Evolutionary conservation across 2,888 invertebrate species (phyloP), one percentile per base, ranked within the genome.

Genomic region (Ptilodon capucinus): DNA sequence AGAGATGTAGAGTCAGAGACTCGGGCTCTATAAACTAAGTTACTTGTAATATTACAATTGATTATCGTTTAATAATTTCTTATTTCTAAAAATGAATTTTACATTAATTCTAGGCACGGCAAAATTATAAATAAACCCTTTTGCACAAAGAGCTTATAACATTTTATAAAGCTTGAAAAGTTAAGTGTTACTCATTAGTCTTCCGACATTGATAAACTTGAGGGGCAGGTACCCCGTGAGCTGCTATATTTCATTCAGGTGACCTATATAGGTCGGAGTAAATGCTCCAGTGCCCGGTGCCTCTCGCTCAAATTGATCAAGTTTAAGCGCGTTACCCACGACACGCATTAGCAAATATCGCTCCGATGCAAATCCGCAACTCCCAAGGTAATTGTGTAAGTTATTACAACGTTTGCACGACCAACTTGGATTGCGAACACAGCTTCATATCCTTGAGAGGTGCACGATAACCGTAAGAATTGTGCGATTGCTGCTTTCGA

Each of bases 301-400:
- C 54, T 57, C 34, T 63, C 42, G 68, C 64, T 13, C 39, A 72
- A 74, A 76, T 74, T 71, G 68, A 68, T 69, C 56, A 74, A 77
- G 75, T 76, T 77, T 63, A 59, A 60, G 57, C 66, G 55, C 61
- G 65, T 62, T 68, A 68, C 63, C 67, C 59, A 57, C 60, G 65
- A 64, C 62, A 57, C 69, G 65, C 71, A 74, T 75, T 68, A 71
- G 62, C 63, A 71, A 74, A 78, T 74, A 71, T 64, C 63, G 57
- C 56, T 56, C 55, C 54, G 68, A 76, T 74, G 74, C 71, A 77
- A 79, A 78, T 76, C 59, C 60, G 41, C 65, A 53, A 60, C 65
- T 69, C 67, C 57, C 50, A 68, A 52, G 69, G 66, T 65, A 64
- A 59, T 60, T 34, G 52, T 19, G 40, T 46, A 52, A 64, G 51